Conservation (phyloP, 2,797 vertebrate genomes). For the Cyprinodon diabolis region DNA sequence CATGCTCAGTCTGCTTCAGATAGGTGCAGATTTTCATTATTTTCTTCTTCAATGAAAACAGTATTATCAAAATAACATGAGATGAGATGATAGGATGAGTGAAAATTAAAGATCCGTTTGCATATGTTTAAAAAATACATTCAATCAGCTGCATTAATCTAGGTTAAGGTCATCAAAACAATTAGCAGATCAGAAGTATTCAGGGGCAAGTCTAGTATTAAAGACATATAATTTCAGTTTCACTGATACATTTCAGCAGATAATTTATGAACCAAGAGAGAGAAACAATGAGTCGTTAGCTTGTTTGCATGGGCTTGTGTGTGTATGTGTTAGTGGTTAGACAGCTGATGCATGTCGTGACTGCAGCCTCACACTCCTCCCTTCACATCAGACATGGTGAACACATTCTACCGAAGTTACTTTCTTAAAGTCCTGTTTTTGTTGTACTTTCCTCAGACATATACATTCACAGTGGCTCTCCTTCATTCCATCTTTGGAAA, state of each 20-base stretch:
- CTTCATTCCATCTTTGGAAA: constrained; percentile 30
- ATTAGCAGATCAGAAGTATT: neutral
- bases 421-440: constrained; percentile 35
- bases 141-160: constrained; percentile 1
- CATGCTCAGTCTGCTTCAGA: neutral
- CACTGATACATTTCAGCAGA: neutral
- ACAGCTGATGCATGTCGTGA: constrained; percentile 59
- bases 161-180: neutral
- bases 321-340: constrained; percentile 24
- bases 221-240: neutral
- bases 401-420: constrained; percentile 21
- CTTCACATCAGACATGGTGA: constrained; percentile 1
- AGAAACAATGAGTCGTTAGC: neutral
- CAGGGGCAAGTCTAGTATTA: neutral
- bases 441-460: constrained; percentile 13
- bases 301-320: constrained; percentile 15
- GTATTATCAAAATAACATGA: neutral
- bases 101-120: neutral
- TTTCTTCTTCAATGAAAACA: neutral
- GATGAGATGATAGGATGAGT: neutral
- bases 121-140: neutral
- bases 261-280: neutral
- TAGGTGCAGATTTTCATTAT: neutral
- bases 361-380: constrained; percentile 49
- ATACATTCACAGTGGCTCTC: constrained; percentile 11